These are phyloP conservation scores for Halcyon badia DNA, from an alignment of 2,797 vertebrate genomes.

Conservation along the genomic window DNA sequence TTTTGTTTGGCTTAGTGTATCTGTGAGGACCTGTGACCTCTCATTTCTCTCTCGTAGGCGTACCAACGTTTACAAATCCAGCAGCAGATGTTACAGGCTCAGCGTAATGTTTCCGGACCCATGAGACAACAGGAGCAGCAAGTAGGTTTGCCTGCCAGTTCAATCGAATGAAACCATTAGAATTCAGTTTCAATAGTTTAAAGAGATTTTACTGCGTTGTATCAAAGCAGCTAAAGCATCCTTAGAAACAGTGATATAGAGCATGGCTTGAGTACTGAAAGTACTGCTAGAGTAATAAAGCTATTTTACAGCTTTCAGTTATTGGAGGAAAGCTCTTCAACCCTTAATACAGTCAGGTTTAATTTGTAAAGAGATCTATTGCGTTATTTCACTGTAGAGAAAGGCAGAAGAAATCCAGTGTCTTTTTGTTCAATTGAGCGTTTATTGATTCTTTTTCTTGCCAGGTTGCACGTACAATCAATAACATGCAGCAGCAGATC, in stretches of 20 bases:
- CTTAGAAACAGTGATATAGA: background rate
- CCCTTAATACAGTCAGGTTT: background rate
- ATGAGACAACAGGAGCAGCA: conserved; percentile 99
- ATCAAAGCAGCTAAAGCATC: background rate
- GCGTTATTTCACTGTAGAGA: background rate
- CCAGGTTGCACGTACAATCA: conserved; percentile 99
- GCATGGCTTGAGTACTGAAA: background rate
- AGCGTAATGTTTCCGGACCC: conserved; percentile 98
- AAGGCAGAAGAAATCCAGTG: background rate
- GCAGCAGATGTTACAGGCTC: conserved; percentile 99
- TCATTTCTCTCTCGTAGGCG: conserved; percentile 80
- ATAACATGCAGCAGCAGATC: conserved; percentile 99
- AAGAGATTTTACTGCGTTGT: background rate
- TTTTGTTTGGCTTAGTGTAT: background rate
- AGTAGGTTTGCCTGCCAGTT: conserved; percentile 83
- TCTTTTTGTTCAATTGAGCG: background rate
- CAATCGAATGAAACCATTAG: background rate
- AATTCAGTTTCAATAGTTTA: background rate
- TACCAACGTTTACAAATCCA: conserved; percentile 99
- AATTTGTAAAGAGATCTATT: background rate
- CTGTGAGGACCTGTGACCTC: background rate
- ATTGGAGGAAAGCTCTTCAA: background rate
- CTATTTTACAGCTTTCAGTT: background rate
- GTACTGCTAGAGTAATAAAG: background rate
- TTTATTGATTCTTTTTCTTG: background rate